These are phyloP conservation scores for Lordiphosa stackelbergi DNA, from an alignment of 1,140 invertebrate species.

Conservation along the genomic window DNA sequence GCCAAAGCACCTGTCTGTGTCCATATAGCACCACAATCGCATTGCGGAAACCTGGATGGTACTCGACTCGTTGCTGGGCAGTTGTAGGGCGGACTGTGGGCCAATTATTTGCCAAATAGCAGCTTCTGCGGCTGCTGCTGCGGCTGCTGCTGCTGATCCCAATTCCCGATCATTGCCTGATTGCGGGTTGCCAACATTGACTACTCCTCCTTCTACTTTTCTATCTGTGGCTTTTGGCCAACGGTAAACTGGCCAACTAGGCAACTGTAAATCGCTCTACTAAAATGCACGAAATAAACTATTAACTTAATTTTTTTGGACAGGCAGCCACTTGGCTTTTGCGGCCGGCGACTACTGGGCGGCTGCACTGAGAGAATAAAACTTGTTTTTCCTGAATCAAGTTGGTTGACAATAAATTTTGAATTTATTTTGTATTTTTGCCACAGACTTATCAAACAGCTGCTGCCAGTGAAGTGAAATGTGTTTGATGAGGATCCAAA, in stretches of 20 bases:
- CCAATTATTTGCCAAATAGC: slow-evolving; percentile 69
- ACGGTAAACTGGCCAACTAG: slow-evolving; percentile 58
- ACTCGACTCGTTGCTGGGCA: slow-evolving; percentile 16
- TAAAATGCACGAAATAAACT: slow-evolving; percentile 37
- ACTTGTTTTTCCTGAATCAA: slow-evolving; percentile 2
- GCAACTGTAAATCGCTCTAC: slow-evolving; percentile 54
- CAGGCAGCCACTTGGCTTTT: slow-evolving; percentile 40
- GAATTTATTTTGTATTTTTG: slow-evolving; percentile 12
- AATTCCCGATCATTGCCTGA: slow-evolving; percentile 33
- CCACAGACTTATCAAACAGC: slow-evolving; percentile 31
- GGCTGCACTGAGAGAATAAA: slow-evolving; percentile 24
- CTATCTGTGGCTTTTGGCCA: slow-evolving; percentile 8
- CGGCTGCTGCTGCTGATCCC: slow-evolving; percentile 1
- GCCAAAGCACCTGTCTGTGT: slow-evolving; percentile 61
- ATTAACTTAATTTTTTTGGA: slow-evolving; percentile 61
- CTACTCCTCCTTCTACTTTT: slow-evolving; percentile 4
- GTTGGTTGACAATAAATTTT: not conserved
- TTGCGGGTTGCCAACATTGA: slow-evolving; percentile 45
- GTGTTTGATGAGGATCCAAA: slow-evolving; percentile 65
- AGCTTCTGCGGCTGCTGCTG: slow-evolving; percentile 59
- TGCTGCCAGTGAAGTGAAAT: slow-evolving; percentile 40
- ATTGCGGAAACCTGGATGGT: slow-evolving; percentile 27
- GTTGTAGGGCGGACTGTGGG: slow-evolving; percentile 15
- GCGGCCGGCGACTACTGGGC: slow-evolving; percentile 50
- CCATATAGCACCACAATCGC: slow-evolving; percentile 17